Conservation (phyloP, 2,113 vertebrate species). For the Cyanoderma ruficeps region DNA sequence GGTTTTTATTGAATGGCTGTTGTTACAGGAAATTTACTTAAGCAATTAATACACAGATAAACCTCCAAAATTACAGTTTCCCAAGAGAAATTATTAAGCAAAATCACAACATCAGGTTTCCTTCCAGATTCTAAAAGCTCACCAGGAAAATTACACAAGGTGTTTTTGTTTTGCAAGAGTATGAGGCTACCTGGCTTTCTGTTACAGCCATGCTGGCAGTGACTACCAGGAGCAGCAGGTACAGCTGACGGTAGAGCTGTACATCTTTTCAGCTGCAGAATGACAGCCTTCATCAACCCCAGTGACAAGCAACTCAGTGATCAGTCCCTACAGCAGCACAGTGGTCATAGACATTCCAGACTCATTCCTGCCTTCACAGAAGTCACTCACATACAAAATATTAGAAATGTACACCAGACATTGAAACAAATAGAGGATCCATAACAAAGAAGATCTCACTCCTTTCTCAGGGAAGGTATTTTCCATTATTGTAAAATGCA, state of each 20-base stretch:
- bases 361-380: not conserved
- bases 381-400: not conserved
- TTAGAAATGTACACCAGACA: not conserved
- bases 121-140: not conserved
- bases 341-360: not conserved
- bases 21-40: not conserved
- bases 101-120: not conserved
- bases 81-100: not conserved
- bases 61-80: not conserved
- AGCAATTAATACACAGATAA: not conserved
- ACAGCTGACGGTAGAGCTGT: not conserved
- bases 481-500: not conserved
- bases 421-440: accelerated
- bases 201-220: accelerated
- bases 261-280: not conserved
- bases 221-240: not conserved
- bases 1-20: not conserved
- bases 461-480: not conserved
- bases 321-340: not conserved
- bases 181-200: not conserved
- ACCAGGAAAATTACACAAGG: not conserved
- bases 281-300: not conserved
- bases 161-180: not conserved
- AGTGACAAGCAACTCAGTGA: not conserved
- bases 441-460: not conserved